These are phyloP conservation scores for Perca schrenkii DNA, from an alignment of 2,113 vertebrate genomes.

Conservation along the genomic window DNA sequence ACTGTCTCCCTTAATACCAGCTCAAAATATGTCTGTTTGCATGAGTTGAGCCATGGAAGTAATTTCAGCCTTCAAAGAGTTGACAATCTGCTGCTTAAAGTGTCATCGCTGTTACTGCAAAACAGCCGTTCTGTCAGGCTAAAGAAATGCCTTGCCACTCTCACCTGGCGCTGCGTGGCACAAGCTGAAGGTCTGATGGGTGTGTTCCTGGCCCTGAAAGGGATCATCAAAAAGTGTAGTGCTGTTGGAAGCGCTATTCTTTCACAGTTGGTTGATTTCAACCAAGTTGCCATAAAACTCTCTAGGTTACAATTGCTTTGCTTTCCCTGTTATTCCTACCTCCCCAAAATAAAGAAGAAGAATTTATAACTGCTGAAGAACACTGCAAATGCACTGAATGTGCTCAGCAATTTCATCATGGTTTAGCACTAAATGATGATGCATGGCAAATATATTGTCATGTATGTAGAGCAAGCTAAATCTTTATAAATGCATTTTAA, in stretches of 20 bases:
- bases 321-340: neutral
- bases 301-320: conserved; percentile 3
- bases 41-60: conserved; percentile 63
- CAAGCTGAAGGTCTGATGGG: conserved; percentile 48
- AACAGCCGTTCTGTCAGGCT: conserved; percentile 61
- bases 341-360: neutral
- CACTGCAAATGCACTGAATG: conserved; percentile 2
- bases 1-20: conserved; percentile 43
- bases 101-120: conserved; percentile 64
- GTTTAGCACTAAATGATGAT: conserved; percentile 27
- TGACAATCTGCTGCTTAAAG: conserved; percentile 61
- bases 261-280: conserved; percentile 43
- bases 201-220: conserved; percentile 58
- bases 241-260: conserved; percentile 17
- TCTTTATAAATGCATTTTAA: neutral
- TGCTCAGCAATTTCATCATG: conserved; percentile 5
- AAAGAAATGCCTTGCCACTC: conserved; percentile 57
- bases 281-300: conserved; percentile 11
- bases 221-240: conserved; percentile 48
- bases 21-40: conserved; percentile 47
- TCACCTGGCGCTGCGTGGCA: conserved; percentile 43
- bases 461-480: conserved; percentile 18
- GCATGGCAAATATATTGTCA: conserved; percentile 41
- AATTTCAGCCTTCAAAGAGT: conserved; percentile 55
- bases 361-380: neutral